phyloP scores from a whole-genome alignment of 2,888 invertebrate species.

The Fragum sueziense region DNA sequence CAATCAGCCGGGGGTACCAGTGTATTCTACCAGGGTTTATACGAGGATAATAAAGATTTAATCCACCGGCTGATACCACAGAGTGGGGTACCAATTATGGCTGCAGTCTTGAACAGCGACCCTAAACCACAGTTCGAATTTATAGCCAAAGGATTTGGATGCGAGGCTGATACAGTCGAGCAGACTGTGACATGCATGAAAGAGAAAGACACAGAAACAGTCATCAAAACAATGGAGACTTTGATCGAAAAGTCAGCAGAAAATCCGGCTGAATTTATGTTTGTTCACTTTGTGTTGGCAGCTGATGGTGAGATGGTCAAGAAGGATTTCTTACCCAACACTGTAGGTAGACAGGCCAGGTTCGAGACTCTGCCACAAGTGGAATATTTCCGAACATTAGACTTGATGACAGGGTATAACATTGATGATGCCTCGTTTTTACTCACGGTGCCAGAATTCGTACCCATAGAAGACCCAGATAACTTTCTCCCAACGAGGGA shows the following conservation, averaged over 20 bases:
- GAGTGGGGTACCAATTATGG: slow-evolving; percentile 94
- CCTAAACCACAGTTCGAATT: slow-evolving; percentile 89
- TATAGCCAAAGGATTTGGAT: slow-evolving; percentile 92
- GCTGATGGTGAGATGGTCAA: neutral
- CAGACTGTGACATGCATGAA: neutral
- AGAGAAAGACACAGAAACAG: neutral
- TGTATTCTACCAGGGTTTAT: slow-evolving; percentile 89
- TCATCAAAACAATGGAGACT: neutral
- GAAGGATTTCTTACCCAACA: neutral
- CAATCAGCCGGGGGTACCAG: slow-evolving; percentile 97
- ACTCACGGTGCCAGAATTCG: neutral
- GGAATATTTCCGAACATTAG: slow-evolving; percentile 45
- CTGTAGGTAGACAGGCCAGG: neutral
- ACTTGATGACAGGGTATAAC: slow-evolving; percentile 58
- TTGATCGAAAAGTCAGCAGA: neutral
- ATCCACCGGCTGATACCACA: slow-evolving; percentile 92
- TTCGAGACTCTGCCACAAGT: neutral
- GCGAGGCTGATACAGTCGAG: slow-evolving; percentile 81
- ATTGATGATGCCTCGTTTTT: slow-evolving; percentile 58
- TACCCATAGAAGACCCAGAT: neutral
- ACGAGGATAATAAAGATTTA: slow-evolving; percentile 92
- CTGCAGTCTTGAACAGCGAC: slow-evolving; percentile 95
- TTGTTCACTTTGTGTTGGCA: neutral
- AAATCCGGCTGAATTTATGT: neutral
- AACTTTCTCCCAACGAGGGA: neutral